Evolutionary conservation across 2,797 vertebrate genomes (phyloP).

Genomic region (Gymnocypris eckloni): DNA sequence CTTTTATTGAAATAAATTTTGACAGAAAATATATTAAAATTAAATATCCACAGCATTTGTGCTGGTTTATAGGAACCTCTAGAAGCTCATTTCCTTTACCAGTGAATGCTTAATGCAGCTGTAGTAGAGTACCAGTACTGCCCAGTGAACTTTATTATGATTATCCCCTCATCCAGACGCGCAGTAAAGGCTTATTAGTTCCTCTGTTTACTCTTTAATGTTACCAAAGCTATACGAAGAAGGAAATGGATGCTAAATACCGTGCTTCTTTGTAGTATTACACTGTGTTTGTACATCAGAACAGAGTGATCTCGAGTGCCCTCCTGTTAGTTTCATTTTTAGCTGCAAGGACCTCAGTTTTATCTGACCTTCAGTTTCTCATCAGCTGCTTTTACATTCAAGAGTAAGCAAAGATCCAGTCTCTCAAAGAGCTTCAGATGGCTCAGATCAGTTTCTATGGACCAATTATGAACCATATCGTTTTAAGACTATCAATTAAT

Average conservation of each 20-base stretch:
- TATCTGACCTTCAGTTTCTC: slow-evolving; percentile 37
- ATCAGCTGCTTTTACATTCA: background rate
- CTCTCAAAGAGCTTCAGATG: background rate
- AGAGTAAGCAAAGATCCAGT: slow-evolving; percentile 1
- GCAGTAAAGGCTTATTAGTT: slow-evolving; percentile 40
- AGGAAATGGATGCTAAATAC: slow-evolving; percentile 39
- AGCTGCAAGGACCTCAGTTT: background rate
- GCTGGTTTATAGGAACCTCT: slow-evolving; percentile 8
- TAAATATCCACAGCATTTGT: background rate
- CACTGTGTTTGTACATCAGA: slow-evolving; percentile 36
- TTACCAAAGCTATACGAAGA: slow-evolving; percentile 32
- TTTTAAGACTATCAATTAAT: background rate
- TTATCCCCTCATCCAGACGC: slow-evolving; percentile 13
- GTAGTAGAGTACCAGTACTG: slow-evolving; percentile 51
- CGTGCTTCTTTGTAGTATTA: slow-evolving; percentile 21
- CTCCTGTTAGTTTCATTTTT: slow-evolving; percentile 19
- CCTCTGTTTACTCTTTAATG: slow-evolving; percentile 36
- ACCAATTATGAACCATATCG: background rate
- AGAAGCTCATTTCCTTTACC: background rate
- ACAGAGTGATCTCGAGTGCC: slow-evolving; percentile 38
- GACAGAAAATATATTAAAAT: no score
- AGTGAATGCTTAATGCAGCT: slow-evolving; percentile 21
- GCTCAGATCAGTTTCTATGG: slow-evolving; percentile 4
- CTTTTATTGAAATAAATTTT: no score
- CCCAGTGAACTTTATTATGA: slow-evolving; percentile 66